Evolutionary conservation across 2,888 invertebrate species (phyloP), one percentile per base, ranked within the genome.

Genomic region (Calliscelio sp.): DNA sequence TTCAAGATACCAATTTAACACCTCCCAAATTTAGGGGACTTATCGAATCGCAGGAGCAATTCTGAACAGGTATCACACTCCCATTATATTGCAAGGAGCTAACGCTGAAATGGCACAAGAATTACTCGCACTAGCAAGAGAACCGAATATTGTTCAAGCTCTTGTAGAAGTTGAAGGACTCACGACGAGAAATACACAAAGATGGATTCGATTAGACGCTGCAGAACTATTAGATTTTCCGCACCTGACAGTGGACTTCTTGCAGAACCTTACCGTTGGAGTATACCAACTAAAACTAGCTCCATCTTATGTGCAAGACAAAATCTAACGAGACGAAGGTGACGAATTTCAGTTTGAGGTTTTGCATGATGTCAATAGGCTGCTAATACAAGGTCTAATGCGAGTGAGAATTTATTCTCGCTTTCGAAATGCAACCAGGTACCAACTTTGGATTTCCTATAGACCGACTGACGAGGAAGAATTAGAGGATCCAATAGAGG

Each of bases 131-230:
- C 28, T 55, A 44, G 41, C 77, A 3, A 28, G 18, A 38, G 53
- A 84, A 79, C 59, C 68, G 16, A 86, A 86, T 32, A 51, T 79
- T n/a, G 75, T 84, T 32, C 79, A 86, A 75, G 81, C 68, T 10
- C 24, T 74, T 3, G 68, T 86, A 10, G 79, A 79, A 55, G 61
- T 59, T 8, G 84, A 86, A 57, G 51, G 59, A 22, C 75, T 86
- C n/a, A n/a, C 38, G 5, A 70, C 68, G 0, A 73, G 79, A 41
- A 84, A 81, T 65, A 75, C 78, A 8, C 74, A 65, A 59, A 68
- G 61, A 81, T 83, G 75, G 70, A 11, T 81, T 28, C 20, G 41
- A 11, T 59, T 84, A 59, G 25, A 61, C 59, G 70, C 57, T n/a
- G 49, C 59, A n/a, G 61, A 82, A 35, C 18, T 82, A 24, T 16